phyloP scores from a whole-genome alignment of 2,888 invertebrate genomes.

The Pelosia muscerda region DNA sequence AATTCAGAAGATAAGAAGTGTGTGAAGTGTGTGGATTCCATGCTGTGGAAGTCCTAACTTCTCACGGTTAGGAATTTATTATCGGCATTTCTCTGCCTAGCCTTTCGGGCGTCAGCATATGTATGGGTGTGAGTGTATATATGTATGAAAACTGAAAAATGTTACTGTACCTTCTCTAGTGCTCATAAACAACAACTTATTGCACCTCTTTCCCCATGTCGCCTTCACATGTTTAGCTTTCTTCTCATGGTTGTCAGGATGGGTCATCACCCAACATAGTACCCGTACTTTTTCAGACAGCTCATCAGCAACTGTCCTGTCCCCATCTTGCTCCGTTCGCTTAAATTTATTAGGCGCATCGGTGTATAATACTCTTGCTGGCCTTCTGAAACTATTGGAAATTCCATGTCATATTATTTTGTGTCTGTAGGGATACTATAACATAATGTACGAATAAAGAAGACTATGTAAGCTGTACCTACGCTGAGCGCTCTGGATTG shows the following conservation, averaged over 20 bases:
- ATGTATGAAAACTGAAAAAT: no score
- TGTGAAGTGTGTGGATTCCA: no score
- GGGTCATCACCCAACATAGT: constrained; percentile 99
- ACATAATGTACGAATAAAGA: no score
- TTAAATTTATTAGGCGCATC: constrained; percentile 83
- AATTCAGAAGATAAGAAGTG: no score
- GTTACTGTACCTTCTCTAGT: constrained; percentile 88
- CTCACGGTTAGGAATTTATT: no score
- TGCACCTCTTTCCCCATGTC: constrained; percentile 98
- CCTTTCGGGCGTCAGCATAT: no score
- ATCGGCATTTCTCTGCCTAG: no score
- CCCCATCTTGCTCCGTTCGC: constrained; percentile 90
- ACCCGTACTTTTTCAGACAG: constrained; percentile 93
- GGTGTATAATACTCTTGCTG: neutral
- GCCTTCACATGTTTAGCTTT: constrained; percentile 97
- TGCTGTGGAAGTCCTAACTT: no score
- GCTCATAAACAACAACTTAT: constrained; percentile 95
- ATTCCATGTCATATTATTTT: neutral
- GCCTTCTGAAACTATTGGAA: neutral
- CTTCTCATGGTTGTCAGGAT: constrained; percentile 94
- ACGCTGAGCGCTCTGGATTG: no score
- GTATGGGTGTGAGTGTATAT: no score
- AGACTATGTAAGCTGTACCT: no score
- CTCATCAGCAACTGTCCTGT: constrained; percentile 89
- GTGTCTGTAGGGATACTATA: neutral